Base-by-base conservation (phyloP, 2,888 invertebrate species). In the Caenorhabditis virilis region DNA sequence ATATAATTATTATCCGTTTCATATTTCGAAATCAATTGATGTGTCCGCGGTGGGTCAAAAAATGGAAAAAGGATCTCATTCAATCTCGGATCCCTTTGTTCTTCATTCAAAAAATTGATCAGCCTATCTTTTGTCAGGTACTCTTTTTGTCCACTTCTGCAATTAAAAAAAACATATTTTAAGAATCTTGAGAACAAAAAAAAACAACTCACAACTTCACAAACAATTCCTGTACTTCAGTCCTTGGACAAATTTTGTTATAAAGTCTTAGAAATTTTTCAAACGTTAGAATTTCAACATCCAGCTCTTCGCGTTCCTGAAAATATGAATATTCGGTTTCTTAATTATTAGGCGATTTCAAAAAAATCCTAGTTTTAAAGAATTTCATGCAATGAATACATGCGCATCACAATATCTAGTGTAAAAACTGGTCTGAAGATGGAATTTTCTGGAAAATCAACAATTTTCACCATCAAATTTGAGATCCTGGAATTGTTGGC, bases 41-140 rank as follows among this genome's bases (percentile, higher is more conserved):
- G 86, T 16, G 93, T 93, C 82, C 97, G 88, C 84, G 92, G 93
- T 79, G 92, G 91, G 82, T 97, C 94, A 83, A 95, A 98, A 63
- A 95, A 88, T 2, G 98, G 98, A 86, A 93, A 97, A 49, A 98
- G 88, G 85, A 98, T 98, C 88, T 99, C 98, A 86, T 98, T 98
- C 71, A 99, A 88, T 30, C 97, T 89, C 4, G 97, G 97, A 87
- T 98, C 98, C 59, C 98, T 88, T 86, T 98, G 98, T 84, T 94
- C 94, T 85, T 87, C 83, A 52, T 83, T 82, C 43, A 83, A 61
- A 50, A 78, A 80, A 45, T 73, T 69, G 38, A 80, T 78, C 16
- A 82, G 63, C 22, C 74, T 66, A 27, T 82, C 80, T 36, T 69
- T 72, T 2, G 82, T 82, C 33, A 82, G 63, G 48, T 82, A 82